Conservation (phyloP, 2,797 vertebrate species). For the Melanotaenia parkinsoni region DNA sequence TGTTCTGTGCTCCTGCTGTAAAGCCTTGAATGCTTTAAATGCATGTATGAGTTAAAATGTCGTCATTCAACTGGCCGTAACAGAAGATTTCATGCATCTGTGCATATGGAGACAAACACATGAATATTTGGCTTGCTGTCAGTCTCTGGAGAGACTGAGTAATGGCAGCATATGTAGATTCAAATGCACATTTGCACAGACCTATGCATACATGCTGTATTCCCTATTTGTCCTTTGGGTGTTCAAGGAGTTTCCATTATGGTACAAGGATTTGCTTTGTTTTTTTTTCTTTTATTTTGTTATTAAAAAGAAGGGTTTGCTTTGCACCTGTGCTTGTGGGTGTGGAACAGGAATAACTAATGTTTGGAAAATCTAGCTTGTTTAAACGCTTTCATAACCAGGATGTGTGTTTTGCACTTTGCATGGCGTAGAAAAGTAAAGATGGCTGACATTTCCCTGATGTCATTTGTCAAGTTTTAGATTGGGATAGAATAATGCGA, state of each 20-base stretch:
- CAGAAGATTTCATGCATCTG: constrained; percentile 26
- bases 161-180: background rate
- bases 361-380: background rate
- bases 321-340: constrained; percentile 13
- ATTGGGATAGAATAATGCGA: background rate
- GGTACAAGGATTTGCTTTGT: constrained; percentile 12
- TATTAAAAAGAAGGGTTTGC: background rate
- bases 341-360: constrained; percentile 1
- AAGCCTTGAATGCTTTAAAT: background rate
- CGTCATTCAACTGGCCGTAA: constrained; percentile 34
- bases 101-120: constrained; percentile 23
- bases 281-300: background rate
- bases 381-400: background rate
- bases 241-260: constrained; percentile 6
- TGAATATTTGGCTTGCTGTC: background rate
- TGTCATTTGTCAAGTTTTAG: background rate
- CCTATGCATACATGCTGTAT: background rate
- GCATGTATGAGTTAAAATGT: background rate
- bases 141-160: background rate
- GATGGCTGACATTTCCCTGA: background rate
- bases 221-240: constrained; percentile 10
- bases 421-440: background rate
- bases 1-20: too few species aligned
- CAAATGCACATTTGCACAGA: background rate
- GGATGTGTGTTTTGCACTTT: background rate